These are phyloP conservation scores for Cydia amplana DNA, from an alignment of 1,140 invertebrate genomes.

Conservation along the genomic window DNA sequence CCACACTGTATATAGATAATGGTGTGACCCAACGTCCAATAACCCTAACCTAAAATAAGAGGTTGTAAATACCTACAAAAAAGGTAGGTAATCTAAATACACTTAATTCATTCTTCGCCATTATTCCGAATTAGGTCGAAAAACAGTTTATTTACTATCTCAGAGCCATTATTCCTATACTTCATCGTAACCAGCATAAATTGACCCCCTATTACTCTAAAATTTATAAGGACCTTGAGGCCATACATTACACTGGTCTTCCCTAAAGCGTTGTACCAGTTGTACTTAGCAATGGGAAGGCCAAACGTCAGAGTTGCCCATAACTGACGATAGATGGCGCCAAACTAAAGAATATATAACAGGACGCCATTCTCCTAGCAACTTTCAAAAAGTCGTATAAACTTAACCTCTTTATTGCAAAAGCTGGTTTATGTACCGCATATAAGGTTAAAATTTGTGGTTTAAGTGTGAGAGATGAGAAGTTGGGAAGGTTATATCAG, in stretches of 20 bases:
- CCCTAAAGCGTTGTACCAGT: background rate
- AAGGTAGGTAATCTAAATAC: background rate
- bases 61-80: no score
- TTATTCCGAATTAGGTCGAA: constrained; percentile 52
- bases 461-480: background rate
- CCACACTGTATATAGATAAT: no score
- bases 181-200: background rate
- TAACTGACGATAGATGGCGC: constrained; percentile 70
- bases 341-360: constrained; percentile 55
- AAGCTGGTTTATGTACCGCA: background rate
- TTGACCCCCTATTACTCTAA: background rate
- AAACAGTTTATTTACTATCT: constrained; percentile 47
- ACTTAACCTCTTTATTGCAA: background rate
- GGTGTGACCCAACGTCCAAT: no score
- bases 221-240: background rate
- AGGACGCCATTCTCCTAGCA: constrained; percentile 32
- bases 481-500: background rate
- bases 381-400: constrained; percentile 21
- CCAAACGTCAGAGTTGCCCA: constrained; percentile 60
- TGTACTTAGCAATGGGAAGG: constrained; percentile 47
- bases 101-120: background rate
- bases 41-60: no score
- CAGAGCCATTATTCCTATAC: constrained; percentile 34
- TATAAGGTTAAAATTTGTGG: background rate
- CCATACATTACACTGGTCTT: background rate